Conservation (phyloP, 1,140 invertebrate genomes). For the Drosophila lini region DNA sequence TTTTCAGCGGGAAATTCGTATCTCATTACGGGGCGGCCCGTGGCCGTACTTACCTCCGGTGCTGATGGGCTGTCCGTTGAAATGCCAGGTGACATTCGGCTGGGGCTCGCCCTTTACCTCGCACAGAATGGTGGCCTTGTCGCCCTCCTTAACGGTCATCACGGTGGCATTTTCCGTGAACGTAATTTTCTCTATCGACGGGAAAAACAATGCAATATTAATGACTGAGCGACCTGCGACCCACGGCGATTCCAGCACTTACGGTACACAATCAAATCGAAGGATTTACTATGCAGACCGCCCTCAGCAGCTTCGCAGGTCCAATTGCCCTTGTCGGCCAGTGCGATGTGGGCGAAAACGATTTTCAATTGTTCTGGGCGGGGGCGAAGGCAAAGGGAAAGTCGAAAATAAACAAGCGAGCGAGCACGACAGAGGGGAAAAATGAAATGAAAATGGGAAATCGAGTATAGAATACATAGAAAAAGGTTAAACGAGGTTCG, state of each 20-base stretch:
- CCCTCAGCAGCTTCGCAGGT: slow-evolving; percentile 70
- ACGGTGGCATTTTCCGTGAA: slow-evolving; percentile 85
- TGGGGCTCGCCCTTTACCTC: slow-evolving; percentile 85
- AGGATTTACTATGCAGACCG: slow-evolving; percentile 76
- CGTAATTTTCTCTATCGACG: slow-evolving; percentile 83
- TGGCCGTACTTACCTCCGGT: slow-evolving; percentile 65
- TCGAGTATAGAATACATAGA: slow-evolving; percentile 41
- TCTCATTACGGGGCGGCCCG: slow-evolving; percentile 53
- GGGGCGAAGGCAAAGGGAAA: neutral
- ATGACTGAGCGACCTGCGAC: slow-evolving; percentile 46
- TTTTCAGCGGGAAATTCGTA: slow-evolving; percentile 38
- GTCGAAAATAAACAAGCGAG: slow-evolving; percentile 36
- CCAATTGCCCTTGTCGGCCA: slow-evolving; percentile 84
- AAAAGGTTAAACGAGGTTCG: slow-evolving; percentile 44
- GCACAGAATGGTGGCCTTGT: slow-evolving; percentile 84
- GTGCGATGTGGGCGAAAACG: slow-evolving; percentile 82
- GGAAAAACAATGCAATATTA: slow-evolving; percentile 73
- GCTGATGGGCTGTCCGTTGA: slow-evolving; percentile 83
- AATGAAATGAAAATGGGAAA: slow-evolving; percentile 40
- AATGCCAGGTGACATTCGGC: slow-evolving; percentile 85
- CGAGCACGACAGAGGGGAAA: slow-evolving; percentile 19
- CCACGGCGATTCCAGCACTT: slow-evolving; percentile 60
- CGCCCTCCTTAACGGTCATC: slow-evolving; percentile 84
- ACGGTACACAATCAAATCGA: slow-evolving; percentile 84
- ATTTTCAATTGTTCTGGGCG: slow-evolving; percentile 79